These are phyloP conservation scores for Elephantulus edwardii DNA, from an alignment of 2,113 vertebrate genomes.

Conservation along the genomic window DNA sequence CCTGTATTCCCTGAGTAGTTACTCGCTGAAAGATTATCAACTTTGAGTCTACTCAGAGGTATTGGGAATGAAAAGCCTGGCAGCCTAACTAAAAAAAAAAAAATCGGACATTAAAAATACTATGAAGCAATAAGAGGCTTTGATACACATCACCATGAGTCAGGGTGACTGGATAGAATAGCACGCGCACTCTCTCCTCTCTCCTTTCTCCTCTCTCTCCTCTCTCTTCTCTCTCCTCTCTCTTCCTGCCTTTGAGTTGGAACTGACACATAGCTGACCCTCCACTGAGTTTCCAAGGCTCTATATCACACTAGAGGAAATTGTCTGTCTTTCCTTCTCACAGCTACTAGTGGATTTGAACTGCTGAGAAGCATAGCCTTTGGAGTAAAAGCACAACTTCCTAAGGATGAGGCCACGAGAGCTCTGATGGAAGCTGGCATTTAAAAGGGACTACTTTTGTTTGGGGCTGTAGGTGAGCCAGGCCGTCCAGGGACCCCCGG, in stretches of 20 bases:
- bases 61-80: neutral
- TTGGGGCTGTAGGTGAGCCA: slow-evolving; percentile 81
- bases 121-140: neutral
- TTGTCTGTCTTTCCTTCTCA: too few relatives aligned
- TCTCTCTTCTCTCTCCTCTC: too few relatives aligned
- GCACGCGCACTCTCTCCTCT: too few relatives aligned
- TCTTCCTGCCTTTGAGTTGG: too few relatives aligned
- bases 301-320: too few relatives aligned
- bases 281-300: too few relatives aligned
- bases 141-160: neutral
- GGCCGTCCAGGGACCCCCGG: slow-evolving; percentile 89
- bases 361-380: too few relatives aligned
- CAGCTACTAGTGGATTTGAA: too few relatives aligned
- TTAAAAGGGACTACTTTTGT: neutral
- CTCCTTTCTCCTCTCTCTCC: too few relatives aligned
- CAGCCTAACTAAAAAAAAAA: neutral
- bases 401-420: too few relatives aligned
- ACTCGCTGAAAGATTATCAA: neutral
- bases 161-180: neutral
- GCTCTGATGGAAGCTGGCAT: neutral
- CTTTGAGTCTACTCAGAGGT: neutral
- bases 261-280: too few relatives aligned
- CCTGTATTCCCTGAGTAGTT: neutral
- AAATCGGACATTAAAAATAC: neutral
- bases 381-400: too few relatives aligned